These are phyloP conservation scores for Styela plicata DNA, from an alignment of 23 tunicate species.

Conservation along the genomic window DNA sequence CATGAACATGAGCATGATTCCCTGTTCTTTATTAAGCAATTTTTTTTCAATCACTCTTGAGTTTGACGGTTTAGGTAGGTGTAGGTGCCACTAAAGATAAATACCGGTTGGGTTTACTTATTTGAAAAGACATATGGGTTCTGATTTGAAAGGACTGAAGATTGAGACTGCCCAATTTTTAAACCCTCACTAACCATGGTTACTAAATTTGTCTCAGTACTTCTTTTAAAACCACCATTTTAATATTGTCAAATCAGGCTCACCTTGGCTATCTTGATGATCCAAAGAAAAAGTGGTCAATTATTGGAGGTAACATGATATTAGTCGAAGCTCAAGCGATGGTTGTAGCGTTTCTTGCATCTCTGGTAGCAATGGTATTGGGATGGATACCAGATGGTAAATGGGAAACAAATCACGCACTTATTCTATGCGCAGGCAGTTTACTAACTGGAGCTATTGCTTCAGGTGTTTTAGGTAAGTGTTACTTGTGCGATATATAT, in stretches of 20 bases:
- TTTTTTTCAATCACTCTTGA: too few relatives aligned
- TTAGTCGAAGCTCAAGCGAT: constrained; percentile 92
- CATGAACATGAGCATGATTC: too few relatives aligned
- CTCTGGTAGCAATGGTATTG: constrained; percentile 86
- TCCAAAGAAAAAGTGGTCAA: constrained; percentile 31
- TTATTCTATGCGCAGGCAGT: constrained; percentile 78
- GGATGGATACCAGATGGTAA: constrained; percentile 98
- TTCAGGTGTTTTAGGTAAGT: constrained; percentile 70
- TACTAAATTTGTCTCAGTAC: too few relatives aligned
- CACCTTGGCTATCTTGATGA: constrained; percentile 68
- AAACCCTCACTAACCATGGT: too few relatives aligned
- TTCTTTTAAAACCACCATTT: neutral
- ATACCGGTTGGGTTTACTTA: too few relatives aligned
- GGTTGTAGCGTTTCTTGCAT: constrained; percentile 92
- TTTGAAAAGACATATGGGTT: too few relatives aligned
- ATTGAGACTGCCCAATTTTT: too few relatives aligned
- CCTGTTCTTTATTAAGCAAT: too few relatives aligned
- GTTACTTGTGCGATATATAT: too few relatives aligned
- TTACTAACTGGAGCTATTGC: constrained; percentile 95
- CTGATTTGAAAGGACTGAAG: too few relatives aligned
- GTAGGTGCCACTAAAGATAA: too few relatives aligned
- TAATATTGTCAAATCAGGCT: constrained; percentile 41
- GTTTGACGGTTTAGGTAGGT: too few relatives aligned
- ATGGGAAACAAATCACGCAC: constrained; percentile 83
- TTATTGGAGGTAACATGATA: constrained; percentile 70